phyloP scores from a whole-genome alignment of 2,888 invertebrate genomes.

The Ormyrus rosae region DNA sequence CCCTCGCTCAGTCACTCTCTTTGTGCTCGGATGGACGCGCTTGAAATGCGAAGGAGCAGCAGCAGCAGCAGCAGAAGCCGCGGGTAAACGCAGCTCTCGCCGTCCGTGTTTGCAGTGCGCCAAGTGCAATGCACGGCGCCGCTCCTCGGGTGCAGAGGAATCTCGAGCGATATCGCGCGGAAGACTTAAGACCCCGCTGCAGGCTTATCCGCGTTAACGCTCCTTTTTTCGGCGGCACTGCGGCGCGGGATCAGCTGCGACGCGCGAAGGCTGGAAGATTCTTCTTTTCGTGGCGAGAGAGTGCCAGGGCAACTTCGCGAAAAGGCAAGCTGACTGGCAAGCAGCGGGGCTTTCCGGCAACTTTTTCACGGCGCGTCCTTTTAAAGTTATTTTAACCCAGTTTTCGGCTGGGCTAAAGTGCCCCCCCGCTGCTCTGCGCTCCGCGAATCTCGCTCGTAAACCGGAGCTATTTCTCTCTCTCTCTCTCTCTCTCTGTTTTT shows the following conservation, averaged over 20 bases:
- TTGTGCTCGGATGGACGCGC: background rate
- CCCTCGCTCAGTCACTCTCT: background rate
- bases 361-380: constrained; percentile 4
- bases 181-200: background rate
- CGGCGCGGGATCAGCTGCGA: background rate
- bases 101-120: constrained; percentile 13
- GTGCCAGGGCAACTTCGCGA: background rate
- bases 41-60: constrained; percentile 49
- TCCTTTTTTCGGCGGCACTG: background rate
- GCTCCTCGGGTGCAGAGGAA: constrained; percentile 24
- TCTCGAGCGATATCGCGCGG: constrained; percentile 27
- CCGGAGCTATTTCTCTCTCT: too few species aligned
- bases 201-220: constrained; percentile 10
- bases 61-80: background rate
- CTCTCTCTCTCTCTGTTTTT: too few species aligned
- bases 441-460: too few species aligned
- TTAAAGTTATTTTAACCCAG: constrained; percentile 48
- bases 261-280: background rate
- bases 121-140: constrained; percentile 31
- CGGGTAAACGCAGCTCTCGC: constrained; percentile 16
- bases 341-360: background rate
- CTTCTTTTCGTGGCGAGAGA: background rate
- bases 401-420: constrained; percentile 7
- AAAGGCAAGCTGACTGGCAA: background rate
- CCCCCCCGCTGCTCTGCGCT: too few species aligned